phyloP scores from a whole-genome alignment of 2,113 vertebrate species.

The Scomber colias region DNA sequence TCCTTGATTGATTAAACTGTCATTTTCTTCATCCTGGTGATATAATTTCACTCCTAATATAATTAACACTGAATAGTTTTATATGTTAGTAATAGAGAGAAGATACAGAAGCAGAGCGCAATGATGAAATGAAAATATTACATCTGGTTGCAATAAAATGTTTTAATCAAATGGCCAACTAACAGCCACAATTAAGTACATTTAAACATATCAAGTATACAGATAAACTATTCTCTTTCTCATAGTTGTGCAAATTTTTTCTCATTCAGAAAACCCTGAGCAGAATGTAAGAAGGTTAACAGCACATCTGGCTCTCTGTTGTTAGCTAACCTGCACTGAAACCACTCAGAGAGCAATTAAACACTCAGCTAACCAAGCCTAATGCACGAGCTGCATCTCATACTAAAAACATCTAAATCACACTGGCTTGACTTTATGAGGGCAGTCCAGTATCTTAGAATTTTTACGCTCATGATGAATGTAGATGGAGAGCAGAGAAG shows the following conservation, averaged over 20 bases:
- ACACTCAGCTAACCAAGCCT: constrained; percentile 37
- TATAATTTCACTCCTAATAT: neutral
- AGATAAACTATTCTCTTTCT: neutral
- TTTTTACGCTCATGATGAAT: constrained; percentile 43
- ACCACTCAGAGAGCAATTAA: constrained; percentile 65
- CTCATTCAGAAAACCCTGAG: constrained; percentile 28
- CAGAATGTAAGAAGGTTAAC: constrained; percentile 8
- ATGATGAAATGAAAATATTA: neutral
- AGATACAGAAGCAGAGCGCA: neutral
- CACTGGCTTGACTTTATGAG: constrained; percentile 56
- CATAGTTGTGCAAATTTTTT: neutral
- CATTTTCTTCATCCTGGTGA: neutral
- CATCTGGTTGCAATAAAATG: neutral
- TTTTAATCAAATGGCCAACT: neutral
- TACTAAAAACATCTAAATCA: constrained; percentile 64
- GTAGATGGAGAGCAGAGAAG: constrained; percentile 36
- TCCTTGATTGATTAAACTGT: no score
- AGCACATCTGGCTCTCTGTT: constrained; percentile 36
- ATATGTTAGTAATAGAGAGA: neutral
- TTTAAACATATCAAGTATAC: constrained; percentile 11
- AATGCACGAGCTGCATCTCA: constrained; percentile 62
- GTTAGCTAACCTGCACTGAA: constrained; percentile 52
- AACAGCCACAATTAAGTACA: neutral
- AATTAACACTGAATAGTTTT: neutral
- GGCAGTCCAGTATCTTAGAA: constrained; percentile 39